Conservation (phyloP, 2,888 invertebrate genomes). For the Hirtodrosophila cameraria region DNA sequence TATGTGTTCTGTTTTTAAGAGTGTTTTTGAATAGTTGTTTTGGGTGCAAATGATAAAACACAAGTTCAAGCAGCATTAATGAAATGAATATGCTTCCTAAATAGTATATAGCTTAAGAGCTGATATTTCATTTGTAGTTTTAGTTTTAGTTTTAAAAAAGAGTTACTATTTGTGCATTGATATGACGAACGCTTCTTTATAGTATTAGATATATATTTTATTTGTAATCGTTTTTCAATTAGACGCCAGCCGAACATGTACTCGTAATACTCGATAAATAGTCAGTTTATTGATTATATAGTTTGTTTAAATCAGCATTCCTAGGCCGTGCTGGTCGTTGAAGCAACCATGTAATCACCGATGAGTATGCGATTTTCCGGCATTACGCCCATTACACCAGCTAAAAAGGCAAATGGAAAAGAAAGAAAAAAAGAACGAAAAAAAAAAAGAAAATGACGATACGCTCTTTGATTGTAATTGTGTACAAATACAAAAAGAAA, state of each 20-base stretch:
- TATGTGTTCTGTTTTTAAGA: constrained; percentile 11
- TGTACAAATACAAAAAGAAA: constrained; percentile 4
- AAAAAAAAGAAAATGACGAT: constrained; percentile 22
- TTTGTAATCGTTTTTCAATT: constrained; percentile 13
- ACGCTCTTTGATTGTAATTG: not conserved
- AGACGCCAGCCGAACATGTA: constrained; percentile 14
- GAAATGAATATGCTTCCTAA: constrained; percentile 25
- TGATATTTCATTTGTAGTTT: constrained; percentile 8
- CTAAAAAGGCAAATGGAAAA: constrained; percentile 54
- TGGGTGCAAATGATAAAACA: constrained; percentile 56
- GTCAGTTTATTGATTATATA: constrained; percentile 20
- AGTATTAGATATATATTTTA: constrained; percentile 8
- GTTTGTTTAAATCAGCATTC: too few relatives aligned
- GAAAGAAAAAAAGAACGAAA: constrained; percentile 38
- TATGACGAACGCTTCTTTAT: constrained; percentile 65
- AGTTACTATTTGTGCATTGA: constrained; percentile 59
- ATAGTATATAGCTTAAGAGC: not conserved
- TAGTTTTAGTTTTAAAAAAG: not conserved
- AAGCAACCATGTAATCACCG: constrained; percentile 87
- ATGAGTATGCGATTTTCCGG: constrained; percentile 88
- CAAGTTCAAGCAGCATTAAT: constrained; percentile 58
- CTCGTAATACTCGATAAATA: constrained; percentile 59
- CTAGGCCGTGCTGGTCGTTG: constrained; percentile 83
- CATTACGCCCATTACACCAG: constrained; percentile 86
- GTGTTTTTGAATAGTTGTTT: constrained; percentile 23